Percentiles rank a stretch among this genome's conserved stretches.
These are phyloP conservation scores for Papilio polytes DNA, from an alignment of 1,140 invertebrate genomes.

Conservation along the genomic window DNA sequence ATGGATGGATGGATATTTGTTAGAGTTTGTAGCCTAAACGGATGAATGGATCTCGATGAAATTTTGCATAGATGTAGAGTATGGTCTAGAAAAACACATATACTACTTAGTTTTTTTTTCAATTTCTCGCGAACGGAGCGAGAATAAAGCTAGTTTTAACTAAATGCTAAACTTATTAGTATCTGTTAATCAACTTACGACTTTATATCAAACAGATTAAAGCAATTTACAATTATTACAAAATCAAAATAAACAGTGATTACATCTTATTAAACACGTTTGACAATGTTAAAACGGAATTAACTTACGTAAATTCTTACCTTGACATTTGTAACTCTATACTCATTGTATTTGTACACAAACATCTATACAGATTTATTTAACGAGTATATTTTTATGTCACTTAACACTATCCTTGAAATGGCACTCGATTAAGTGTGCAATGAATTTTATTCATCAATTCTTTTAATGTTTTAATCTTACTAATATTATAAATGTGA, in stretches of 20 bases:
- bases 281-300: conserved; percentile 9
- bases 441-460: conserved; percentile 3
- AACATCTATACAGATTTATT: not conserved
- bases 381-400: conserved; percentile 17
- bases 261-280: conserved; percentile 19
- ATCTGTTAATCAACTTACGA: not conserved
- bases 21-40: no score
- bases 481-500: no score
- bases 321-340: conserved; percentile 25
- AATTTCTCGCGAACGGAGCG: no score
- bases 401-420: conserved; percentile 5
- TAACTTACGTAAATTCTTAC: conserved; percentile 18
- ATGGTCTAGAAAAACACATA: no score
- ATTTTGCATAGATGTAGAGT: no score
- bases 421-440: not conserved
- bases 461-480: not conserved
- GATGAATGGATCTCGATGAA: no score
- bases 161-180: no score
- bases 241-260: not conserved
- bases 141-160: no score
- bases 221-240: not conserved
- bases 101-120: no score
- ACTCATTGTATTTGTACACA: not conserved
- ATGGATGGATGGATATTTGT: no score
- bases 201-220: not conserved